Percentiles rank a stretch among this genome's conserved stretches.
Conservation (phyloP, 1,140 invertebrate species). For the Zaprionus camerounensis region DNA sequence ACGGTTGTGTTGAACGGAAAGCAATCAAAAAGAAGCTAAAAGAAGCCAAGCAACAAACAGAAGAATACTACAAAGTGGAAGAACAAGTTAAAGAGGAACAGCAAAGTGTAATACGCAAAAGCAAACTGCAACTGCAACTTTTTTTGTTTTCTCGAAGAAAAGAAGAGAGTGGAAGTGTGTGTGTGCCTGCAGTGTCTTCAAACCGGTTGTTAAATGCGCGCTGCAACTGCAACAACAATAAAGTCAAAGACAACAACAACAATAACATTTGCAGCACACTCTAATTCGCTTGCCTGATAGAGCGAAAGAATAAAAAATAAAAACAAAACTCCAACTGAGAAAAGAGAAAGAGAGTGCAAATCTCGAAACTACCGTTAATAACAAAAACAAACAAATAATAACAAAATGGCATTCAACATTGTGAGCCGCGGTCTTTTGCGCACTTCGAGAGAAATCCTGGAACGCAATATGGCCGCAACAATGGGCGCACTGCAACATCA, state of each 20-base stretch:
- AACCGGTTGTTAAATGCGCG: constrained; percentile 67
- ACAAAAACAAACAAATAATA: constrained; percentile 38
- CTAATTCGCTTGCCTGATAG: constrained; percentile 41
- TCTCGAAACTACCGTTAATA: constrained; percentile 27
- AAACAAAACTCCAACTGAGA: constrained; percentile 8
- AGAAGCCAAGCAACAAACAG: constrained; percentile 25
- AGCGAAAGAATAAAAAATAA: constrained; percentile 5
- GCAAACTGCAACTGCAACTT: constrained; percentile 48
- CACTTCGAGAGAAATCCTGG: constrained; percentile 81
- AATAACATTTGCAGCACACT: constrained; percentile 30
- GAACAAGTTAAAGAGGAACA: constrained; percentile 38
- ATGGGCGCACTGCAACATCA: constrained; percentile 60
- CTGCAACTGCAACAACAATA: constrained; percentile 52
- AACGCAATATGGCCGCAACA: constrained; percentile 80
- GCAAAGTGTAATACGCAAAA: constrained; percentile 58
- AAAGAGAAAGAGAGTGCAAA: constrained; percentile 29
- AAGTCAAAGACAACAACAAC: constrained; percentile 22
- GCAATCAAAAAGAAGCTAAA: constrained; percentile 41
- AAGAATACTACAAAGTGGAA: constrained; percentile 32
- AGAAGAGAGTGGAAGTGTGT: constrained; percentile 11
- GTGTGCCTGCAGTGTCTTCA: constrained; percentile 21
- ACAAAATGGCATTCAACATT: constrained; percentile 74
- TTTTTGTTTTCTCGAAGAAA: constrained; percentile 26
- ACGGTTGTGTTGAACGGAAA: constrained; percentile 69
- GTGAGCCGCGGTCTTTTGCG: constrained; percentile 77